phyloP scores from a whole-genome alignment of 2,888 invertebrate genomes.

The Dicranocentrus wangi region DNA sequence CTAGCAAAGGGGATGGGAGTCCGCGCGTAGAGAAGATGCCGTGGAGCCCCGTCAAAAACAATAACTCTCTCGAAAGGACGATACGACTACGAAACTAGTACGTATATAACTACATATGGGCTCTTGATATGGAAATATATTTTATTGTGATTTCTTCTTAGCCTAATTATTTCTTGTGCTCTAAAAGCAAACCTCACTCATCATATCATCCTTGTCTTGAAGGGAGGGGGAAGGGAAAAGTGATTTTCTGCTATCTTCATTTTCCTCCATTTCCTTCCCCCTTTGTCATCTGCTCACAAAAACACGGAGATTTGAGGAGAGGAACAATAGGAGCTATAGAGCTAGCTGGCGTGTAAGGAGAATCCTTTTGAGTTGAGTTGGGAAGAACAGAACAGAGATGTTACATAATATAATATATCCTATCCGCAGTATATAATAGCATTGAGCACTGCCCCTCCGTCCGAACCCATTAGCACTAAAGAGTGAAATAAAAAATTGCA shows the following conservation, averaged over 20 bases:
- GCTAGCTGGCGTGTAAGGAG: too few relatives aligned
- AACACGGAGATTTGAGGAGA: too few relatives aligned
- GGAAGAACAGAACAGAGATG: too few relatives aligned
- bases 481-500: slow-evolving; percentile 55
- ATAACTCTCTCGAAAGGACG: neutral
- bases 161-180: neutral
- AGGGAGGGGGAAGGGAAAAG: neutral
- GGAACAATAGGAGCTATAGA: too few relatives aligned
- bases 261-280: neutral
- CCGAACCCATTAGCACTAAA: slow-evolving; percentile 57
- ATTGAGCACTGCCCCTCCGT: too few relatives aligned
- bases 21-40: neutral
- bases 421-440: too few relatives aligned
- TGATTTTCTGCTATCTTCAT: slow-evolving; percentile 10
- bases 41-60: slow-evolving; percentile 12
- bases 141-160: neutral
- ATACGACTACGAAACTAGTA: too few relatives aligned
- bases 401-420: too few relatives aligned
- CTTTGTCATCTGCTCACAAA: too few relatives aligned
- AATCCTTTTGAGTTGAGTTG: too few relatives aligned
- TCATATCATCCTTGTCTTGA: neutral
- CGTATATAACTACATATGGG: too few relatives aligned
- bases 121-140: slow-evolving; percentile 16
- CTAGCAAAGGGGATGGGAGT: slow-evolving; percentile 19
- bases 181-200: neutral